phyloP scores from a whole-genome alignment of 2,888 invertebrate species.

The Ennomos fuscantarius region DNA sequence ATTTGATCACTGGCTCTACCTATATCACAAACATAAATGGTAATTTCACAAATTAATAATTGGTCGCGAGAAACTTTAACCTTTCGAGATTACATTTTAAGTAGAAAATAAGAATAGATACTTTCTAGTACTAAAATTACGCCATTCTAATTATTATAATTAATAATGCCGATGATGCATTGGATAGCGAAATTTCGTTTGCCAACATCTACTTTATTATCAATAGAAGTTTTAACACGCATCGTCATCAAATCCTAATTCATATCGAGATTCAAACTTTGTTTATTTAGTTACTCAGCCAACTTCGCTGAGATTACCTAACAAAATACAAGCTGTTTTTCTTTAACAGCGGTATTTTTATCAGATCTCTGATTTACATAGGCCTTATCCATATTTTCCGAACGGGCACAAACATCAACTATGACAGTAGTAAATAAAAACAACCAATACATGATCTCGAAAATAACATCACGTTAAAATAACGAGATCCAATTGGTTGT shows the following conservation, averaged over 20 bases:
- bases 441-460: slow-evolving; percentile 1
- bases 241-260: too few species aligned
- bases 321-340: too few species aligned
- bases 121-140: slow-evolving; percentile 38
- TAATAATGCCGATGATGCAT: slow-evolving; percentile 42
- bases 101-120: slow-evolving; percentile 43
- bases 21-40: slow-evolving; percentile 58
- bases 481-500: background rate
- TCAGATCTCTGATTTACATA: too few species aligned
- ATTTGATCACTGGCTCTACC: slow-evolving; percentile 69
- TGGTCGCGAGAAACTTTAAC: slow-evolving; percentile 11
- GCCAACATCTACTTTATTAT: slow-evolving; percentile 5
- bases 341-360: too few species aligned
- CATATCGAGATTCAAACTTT: too few species aligned
- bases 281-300: too few species aligned
- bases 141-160: slow-evolving; percentile 38
- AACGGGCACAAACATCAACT: too few species aligned
- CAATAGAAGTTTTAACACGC: too few species aligned
- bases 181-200: slow-evolving; percentile 16
- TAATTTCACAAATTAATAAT: slow-evolving; percentile 22
- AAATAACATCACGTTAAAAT: slow-evolving; percentile 6
- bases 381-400: too few species aligned
- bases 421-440: background rate
- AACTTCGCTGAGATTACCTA: too few species aligned
- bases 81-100: slow-evolving; percentile 41